These are phyloP conservation scores for Lacerta bilineata DNA, from an alignment of 2,797 vertebrate genomes.

Conservation along the genomic window DNA sequence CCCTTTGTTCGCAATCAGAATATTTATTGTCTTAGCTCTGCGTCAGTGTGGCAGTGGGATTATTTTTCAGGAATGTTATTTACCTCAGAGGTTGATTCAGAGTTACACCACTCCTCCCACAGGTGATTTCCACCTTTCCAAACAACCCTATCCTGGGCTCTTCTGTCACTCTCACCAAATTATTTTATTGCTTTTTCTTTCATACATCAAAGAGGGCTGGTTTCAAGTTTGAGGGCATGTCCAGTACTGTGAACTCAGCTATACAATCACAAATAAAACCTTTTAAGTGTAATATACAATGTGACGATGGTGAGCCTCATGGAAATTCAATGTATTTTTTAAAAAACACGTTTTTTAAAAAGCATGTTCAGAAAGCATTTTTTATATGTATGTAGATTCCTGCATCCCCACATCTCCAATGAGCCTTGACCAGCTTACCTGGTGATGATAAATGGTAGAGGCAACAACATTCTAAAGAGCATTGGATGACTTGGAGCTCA, in stretches of 20 bases:
- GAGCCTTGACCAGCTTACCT: background rate
- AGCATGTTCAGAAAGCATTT: no score
- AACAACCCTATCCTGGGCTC: background rate
- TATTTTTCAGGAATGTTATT: background rate
- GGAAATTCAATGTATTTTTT: no score
- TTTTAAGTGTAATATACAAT: no score
- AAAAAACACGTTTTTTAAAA: no score
- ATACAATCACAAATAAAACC: no score
- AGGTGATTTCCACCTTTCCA: background rate
- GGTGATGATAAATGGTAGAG: no score
- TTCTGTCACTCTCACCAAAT: background rate
- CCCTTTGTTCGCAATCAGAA: slow-evolving; percentile 16
- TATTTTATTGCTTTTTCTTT: background rate
- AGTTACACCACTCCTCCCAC: background rate
- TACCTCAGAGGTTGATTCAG: background rate
- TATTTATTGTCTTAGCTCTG: background rate
- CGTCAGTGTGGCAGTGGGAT: background rate
- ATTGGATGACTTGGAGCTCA: background rate
- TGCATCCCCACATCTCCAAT: no score
- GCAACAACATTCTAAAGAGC: background rate
- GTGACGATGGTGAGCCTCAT: no score
- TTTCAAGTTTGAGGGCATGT: background rate
- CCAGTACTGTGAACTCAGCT: no score
- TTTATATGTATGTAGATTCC: no score
- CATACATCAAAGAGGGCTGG: background rate